phyloP scores from a whole-genome alignment of 2,888 invertebrate genomes.

The Polyploca ridens region DNA sequence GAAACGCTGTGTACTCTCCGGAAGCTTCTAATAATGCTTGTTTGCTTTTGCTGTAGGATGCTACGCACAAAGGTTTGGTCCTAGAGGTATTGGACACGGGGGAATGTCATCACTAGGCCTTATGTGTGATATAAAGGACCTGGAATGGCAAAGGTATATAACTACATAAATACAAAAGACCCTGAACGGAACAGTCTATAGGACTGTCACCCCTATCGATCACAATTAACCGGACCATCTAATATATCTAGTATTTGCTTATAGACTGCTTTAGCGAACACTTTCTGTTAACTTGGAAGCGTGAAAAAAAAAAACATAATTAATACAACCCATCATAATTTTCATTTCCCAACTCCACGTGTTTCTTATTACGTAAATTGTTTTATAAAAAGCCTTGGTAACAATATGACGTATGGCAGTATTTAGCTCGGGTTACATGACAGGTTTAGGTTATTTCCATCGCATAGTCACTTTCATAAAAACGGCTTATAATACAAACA shows the following conservation, averaged over 20 bases:
- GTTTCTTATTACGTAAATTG: conserved; percentile 19
- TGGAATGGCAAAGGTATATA: conserved; percentile 89
- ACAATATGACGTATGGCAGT: conserved; percentile 51
- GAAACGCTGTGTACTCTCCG: conserved; percentile 65
- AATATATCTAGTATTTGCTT: conserved; percentile 57
- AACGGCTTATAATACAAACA: conserved; percentile 85
- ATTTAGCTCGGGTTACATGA: conserved; percentile 77
- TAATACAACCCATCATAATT: conserved; percentile 27
- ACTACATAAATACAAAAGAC: conserved; percentile 45
- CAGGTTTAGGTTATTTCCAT: conserved; percentile 83
- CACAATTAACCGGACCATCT: conserved; percentile 48
- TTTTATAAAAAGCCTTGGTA: conserved; percentile 30
- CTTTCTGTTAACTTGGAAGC: conserved; percentile 30
- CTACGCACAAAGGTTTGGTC: conserved; percentile 98
- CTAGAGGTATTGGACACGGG: conserved; percentile 96
- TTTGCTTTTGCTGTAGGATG: conserved; percentile 89
- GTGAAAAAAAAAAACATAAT: conserved; percentile 15
- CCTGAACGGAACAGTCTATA: conserved; percentile 54
- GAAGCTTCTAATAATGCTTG: conserved; percentile 67
- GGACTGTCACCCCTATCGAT: conserved; percentile 43
- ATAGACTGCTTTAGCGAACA: conserved; percentile 66
- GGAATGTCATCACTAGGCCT: conserved; percentile 93
- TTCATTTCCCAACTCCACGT: conserved; percentile 34
- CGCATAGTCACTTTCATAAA: conserved; percentile 83
- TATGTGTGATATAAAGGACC: conserved; percentile 93